phyloP scores from a whole-genome alignment of 2,888 invertebrate genomes.

The Lamproptera curius region DNA sequence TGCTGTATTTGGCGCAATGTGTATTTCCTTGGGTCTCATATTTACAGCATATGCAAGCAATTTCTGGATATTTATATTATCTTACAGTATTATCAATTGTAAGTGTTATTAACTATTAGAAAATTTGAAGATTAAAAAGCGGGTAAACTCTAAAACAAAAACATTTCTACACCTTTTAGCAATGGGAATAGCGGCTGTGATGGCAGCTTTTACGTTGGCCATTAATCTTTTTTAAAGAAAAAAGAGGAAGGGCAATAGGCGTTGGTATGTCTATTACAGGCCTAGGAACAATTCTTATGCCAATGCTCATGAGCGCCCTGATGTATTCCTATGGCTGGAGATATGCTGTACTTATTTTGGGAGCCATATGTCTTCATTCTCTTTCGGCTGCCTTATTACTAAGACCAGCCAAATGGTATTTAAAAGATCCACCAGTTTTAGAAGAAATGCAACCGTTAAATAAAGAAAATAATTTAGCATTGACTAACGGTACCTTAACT shows the following conservation, averaged over 20 bases:
- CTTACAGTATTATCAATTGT: conserved; percentile 84
- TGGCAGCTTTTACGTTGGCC: conserved; percentile 80
- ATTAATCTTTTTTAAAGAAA: conserved; percentile 82
- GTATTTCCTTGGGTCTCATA: conserved; percentile 77
- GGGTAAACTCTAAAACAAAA: neutral
- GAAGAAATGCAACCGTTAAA: conserved; percentile 59
- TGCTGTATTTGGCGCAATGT: conserved; percentile 74
- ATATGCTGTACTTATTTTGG: conserved; percentile 80
- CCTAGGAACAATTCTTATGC: conserved; percentile 82
- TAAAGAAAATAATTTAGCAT: conserved; percentile 43
- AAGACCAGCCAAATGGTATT: conserved; percentile 83
- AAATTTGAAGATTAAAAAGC: neutral
- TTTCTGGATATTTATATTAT: conserved; percentile 79
- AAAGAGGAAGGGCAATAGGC: conserved; percentile 80
- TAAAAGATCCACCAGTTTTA: conserved; percentile 50
- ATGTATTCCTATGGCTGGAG: conserved; percentile 77
- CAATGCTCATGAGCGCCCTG: conserved; percentile 77
- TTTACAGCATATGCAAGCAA: conserved; percentile 75
- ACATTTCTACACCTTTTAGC: conserved; percentile 54
- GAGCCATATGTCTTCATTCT: conserved; percentile 80
- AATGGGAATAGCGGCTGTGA: conserved; percentile 77
- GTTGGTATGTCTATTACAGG: conserved; percentile 81
- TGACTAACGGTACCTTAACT: conserved; percentile 49
- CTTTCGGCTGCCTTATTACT: conserved; percentile 78
- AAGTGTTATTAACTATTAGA: conserved; percentile 48